Conservation (phyloP, 2,797 vertebrate species). For the Enoplosus armatus region DNA sequence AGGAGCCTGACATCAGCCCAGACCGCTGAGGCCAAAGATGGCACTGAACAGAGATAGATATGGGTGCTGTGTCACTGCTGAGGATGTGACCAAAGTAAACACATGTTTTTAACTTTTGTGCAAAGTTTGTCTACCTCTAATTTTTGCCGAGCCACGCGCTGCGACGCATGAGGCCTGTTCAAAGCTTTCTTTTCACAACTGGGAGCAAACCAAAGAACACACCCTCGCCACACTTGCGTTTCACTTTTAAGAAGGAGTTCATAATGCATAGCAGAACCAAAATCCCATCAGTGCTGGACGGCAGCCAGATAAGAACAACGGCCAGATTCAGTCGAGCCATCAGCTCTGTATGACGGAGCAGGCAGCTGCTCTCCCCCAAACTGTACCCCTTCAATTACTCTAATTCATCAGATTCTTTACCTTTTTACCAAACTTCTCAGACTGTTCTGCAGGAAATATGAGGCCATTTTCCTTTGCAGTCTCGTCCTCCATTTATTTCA, state of each 20-base stretch:
- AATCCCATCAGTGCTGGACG: slow-evolving; percentile 72
- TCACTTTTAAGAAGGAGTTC: slow-evolving; percentile 49
- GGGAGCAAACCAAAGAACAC: slow-evolving; percentile 30
- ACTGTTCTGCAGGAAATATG: slow-evolving; percentile 11
- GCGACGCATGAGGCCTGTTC: not conserved
- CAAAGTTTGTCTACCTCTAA: not conserved
- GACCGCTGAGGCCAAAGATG: not conserved
- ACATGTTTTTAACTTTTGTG: not conserved
- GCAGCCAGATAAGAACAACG: slow-evolving; percentile 74
- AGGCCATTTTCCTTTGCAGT: slow-evolving; percentile 2
- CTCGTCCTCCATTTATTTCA: slow-evolving; percentile 43
- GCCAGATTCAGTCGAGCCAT: slow-evolving; percentile 71
- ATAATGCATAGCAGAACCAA: slow-evolving; percentile 66
- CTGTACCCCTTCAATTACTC: slow-evolving; percentile 62
- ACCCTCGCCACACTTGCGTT: slow-evolving; percentile 40
- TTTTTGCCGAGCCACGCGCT: not conserved
- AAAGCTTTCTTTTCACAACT: slow-evolving; percentile 9
- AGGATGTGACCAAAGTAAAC: not conserved
- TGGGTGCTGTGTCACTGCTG: not conserved
- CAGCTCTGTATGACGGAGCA: slow-evolving; percentile 62
- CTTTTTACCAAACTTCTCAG: slow-evolving; percentile 21
- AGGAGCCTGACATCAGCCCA: slow-evolving; percentile 44
- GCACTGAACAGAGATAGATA: slow-evolving; percentile 19
- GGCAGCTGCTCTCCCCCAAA: slow-evolving; percentile 66
- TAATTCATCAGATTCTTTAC: slow-evolving; percentile 53